Evolutionary conservation across 92 coral and sea anemone species (phyloP).

Genomic region (Zoanthus sociatus): DNA sequence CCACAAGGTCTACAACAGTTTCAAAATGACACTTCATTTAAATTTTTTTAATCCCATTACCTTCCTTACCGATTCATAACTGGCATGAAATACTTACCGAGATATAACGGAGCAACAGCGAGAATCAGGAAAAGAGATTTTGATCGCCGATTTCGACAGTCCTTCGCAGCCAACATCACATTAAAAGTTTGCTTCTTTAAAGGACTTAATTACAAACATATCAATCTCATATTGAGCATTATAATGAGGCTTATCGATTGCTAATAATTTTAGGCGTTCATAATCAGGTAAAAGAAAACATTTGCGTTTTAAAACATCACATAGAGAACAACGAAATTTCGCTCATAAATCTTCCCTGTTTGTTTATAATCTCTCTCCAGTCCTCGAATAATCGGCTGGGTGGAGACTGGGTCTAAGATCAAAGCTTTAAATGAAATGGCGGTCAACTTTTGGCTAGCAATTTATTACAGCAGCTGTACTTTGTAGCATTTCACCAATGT

Average conservation of each 20-base stretch:
- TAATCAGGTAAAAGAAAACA: neutral
- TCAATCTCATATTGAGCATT: neutral
- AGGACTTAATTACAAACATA: neutral
- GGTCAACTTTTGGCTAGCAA: neutral
- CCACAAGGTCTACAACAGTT: too few species aligned
- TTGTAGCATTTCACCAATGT: neutral
- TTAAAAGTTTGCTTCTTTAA: neutral
- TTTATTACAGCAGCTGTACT: neutral
- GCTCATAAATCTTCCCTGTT: neutral
- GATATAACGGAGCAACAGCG: neutral
- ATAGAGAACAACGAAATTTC: neutral
- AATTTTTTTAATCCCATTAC: too few species aligned
- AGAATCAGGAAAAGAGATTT: neutral
- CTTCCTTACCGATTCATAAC: too few species aligned
- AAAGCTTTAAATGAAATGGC: neutral
- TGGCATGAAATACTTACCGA: neutral
- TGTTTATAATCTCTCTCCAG: conserved; percentile 28
- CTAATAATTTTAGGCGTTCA: neutral
- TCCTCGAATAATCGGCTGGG: neutral
- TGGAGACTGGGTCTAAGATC: conserved; percentile 1
- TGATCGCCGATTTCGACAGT: neutral
- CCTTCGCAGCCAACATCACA: neutral
- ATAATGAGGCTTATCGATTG: too few species aligned
- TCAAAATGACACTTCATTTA: too few species aligned
- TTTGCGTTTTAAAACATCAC: neutral